phyloP scores from a whole-genome alignment of 2,888 invertebrate genomes.

The Camptogramma bilineatum region DNA sequence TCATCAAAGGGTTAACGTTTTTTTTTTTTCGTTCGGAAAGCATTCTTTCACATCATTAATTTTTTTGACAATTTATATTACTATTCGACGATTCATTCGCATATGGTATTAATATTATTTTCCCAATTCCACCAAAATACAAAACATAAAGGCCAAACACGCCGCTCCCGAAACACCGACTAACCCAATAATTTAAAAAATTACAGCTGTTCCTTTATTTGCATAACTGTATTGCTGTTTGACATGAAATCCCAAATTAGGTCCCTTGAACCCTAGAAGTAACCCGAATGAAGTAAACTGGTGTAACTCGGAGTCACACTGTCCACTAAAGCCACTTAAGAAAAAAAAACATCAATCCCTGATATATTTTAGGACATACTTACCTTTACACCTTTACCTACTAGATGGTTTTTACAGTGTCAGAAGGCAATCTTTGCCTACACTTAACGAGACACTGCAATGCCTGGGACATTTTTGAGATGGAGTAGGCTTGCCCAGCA shows the following conservation, averaged over 20 bases:
- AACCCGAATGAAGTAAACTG: constrained; percentile 22
- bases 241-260: constrained; percentile 42
- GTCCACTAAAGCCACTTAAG: constrained; percentile 26
- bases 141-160: constrained; percentile 15
- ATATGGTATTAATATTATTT: neutral
- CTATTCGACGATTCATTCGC: neutral
- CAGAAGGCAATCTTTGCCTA: too few relatives aligned
- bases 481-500: too few relatives aligned
- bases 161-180: constrained; percentile 36
- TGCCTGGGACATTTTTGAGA: too few relatives aligned
- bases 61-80: too few relatives aligned
- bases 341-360: neutral
- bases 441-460: too few relatives aligned
- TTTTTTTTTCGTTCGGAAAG: too few relatives aligned
- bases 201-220: constrained; percentile 43
- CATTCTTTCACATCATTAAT: too few relatives aligned
- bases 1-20: too few relatives aligned
- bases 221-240: constrained; percentile 44
- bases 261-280: constrained; percentile 37
- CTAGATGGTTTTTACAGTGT: too few relatives aligned
- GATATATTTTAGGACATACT: too few relatives aligned
- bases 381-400: too few relatives aligned
- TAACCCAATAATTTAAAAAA: constrained; percentile 41
- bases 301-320: constrained; percentile 12
- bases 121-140: constrained; percentile 11